These are phyloP conservation scores for Podabrus alpinus DNA, from an alignment of 2,888 invertebrate species.

Conservation along the genomic window DNA sequence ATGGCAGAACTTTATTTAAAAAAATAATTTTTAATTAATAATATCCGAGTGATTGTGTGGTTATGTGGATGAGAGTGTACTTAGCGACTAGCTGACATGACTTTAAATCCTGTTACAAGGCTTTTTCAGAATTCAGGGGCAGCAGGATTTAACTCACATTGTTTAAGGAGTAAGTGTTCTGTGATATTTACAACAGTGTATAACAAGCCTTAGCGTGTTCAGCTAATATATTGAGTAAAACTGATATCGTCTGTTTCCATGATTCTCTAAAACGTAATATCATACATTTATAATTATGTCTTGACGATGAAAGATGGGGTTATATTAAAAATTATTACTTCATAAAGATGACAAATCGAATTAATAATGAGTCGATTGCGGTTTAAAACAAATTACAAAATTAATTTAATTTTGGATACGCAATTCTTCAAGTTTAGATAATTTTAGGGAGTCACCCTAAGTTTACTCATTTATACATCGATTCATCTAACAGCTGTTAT, in stretches of 20 bases:
- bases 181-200: neutral
- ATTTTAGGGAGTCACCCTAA: constrained; percentile 27
- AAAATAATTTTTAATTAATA: neutral
- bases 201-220: neutral
- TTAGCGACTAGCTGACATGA: neutral
- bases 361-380: neutral
- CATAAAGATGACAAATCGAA: neutral
- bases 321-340: neutral
- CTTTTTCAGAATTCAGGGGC: neutral
- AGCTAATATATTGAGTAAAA: neutral
- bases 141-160: neutral
- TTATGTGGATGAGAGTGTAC: neutral
- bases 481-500: constrained; percentile 49
- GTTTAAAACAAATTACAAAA: constrained; percentile 26
- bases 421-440: constrained; percentile 17
- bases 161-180: neutral
- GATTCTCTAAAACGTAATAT: neutral
- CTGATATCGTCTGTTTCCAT: neutral
- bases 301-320: neutral
- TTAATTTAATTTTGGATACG: constrained; percentile 6
- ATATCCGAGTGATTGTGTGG: neutral
- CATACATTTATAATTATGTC: neutral
- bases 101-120: neutral
- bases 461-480: constrained; percentile 46
- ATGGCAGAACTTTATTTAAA: neutral